Conservation (phyloP, 2,888 invertebrate species). For the Lottia scabra region DNA sequence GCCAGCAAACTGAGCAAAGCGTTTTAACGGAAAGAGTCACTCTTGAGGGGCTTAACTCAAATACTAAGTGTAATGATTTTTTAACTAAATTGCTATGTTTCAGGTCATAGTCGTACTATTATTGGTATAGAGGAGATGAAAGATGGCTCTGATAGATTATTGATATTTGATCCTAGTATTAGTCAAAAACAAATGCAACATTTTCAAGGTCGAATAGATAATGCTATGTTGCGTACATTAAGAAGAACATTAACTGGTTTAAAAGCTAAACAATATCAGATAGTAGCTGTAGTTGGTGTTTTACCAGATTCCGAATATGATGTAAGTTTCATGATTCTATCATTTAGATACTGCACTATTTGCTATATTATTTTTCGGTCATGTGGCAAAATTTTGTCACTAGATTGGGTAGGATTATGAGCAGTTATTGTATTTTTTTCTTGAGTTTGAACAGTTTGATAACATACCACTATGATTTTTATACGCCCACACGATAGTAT, state of each 20-base stretch:
- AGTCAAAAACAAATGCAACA: conserved; percentile 81
- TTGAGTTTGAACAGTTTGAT: too few species aligned
- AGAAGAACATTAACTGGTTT: conserved; percentile 82
- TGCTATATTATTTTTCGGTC: too few species aligned
- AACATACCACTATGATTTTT: too few species aligned
- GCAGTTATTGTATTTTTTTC: too few species aligned
- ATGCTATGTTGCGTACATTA: conserved; percentile 77
- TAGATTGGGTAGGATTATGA: too few species aligned
- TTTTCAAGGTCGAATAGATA: conserved; percentile 74
- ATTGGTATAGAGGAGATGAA: conserved; percentile 86
- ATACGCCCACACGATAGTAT: too few species aligned
- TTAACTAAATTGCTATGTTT: neutral
- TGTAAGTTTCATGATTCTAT: conserved; percentile 23
- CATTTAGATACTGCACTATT: too few species aligned
- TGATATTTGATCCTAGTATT: conserved; percentile 85
- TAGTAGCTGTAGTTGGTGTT: conserved; percentile 83
- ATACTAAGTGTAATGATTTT: neutral
- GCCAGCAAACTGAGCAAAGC: too few species aligned
- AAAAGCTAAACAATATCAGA: conserved; percentile 88
- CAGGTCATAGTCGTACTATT: conserved; percentile 84
- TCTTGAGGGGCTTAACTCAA: too few species aligned
- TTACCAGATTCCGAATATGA: conserved; percentile 77
- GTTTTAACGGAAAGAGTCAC: too few species aligned
- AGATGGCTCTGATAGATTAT: conserved; percentile 76
- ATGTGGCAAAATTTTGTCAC: too few species aligned